Conservation (phyloP, 2,797 vertebrate genomes). For the Semotilus atromaculatus region DNA sequence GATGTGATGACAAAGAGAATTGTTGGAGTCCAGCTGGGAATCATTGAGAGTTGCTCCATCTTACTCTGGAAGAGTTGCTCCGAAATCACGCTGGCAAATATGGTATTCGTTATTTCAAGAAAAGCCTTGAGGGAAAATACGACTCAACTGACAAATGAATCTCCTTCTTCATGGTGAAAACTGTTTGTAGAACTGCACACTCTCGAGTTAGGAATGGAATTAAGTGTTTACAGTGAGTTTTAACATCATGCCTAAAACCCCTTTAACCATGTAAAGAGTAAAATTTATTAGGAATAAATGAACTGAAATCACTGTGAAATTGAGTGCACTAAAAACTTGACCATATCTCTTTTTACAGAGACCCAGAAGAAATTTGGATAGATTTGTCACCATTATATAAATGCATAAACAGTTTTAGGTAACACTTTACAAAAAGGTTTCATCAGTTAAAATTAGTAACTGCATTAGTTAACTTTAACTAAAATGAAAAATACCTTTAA, state of each 20-base stretch:
- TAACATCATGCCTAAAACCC: neutral
- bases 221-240: neutral
- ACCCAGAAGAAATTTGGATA: neutral
- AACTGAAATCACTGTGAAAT: neutral
- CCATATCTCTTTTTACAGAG: neutral
- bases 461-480: no score
- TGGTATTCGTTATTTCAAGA: constrained; percentile 27
- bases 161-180: neutral
- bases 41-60: constrained; percentile 28
- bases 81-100: neutral
- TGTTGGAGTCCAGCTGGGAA: constrained; percentile 41
- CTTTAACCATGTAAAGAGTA: neutral
- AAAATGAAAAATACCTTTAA: no score
- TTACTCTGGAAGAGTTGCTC: neutral
- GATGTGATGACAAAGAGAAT: constrained; percentile 49
- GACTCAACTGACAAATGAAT: neutral
- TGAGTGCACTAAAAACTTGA: neutral
- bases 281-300: neutral
- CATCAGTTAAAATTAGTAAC: no score
- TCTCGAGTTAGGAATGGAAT: neutral
- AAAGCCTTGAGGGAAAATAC: constrained; percentile 16
- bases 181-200: constrained; percentile 14
- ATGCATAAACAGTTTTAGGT: neutral
- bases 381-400: neutral
- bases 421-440: no score